Conservation (phyloP, 1,140 invertebrate genomes). For the Achroia grisella region DNA sequence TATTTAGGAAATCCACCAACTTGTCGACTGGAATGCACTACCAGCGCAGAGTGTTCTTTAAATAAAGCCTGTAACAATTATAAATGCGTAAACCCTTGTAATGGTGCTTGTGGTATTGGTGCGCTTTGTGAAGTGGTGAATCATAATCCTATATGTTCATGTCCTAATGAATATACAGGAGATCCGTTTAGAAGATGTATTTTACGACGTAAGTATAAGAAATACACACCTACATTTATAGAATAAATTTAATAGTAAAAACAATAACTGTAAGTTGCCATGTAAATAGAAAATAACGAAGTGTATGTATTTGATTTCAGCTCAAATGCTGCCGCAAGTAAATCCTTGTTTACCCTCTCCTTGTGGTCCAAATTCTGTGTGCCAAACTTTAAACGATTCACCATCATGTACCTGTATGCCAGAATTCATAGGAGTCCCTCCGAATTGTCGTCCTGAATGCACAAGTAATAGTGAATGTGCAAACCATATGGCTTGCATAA, state of each 20-base stretch:
- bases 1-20: slow-evolving; percentile 80
- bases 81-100: slow-evolving; percentile 81
- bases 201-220: slow-evolving; percentile 71
- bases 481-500: slow-evolving; percentile 78
- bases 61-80: slow-evolving; percentile 79
- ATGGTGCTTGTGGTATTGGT: slow-evolving; percentile 78
- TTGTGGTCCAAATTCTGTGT: slow-evolving; percentile 82
- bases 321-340: slow-evolving; percentile 68
- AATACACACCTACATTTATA: no score
- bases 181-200: slow-evolving; percentile 81
- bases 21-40: slow-evolving; percentile 80
- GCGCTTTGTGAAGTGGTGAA: slow-evolving; percentile 79
- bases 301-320: slow-evolving; percentile 37
- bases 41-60: slow-evolving; percentile 77
- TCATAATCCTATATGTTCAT: slow-evolving; percentile 78
- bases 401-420: slow-evolving; percentile 79
- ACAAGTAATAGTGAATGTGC: slow-evolving; percentile 78
- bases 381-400: slow-evolving; percentile 74
- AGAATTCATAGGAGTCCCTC: slow-evolving; percentile 77
- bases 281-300: neutral
- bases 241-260: no score
- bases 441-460: slow-evolving; percentile 80
- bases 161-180: slow-evolving; percentile 78
- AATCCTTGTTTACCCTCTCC: slow-evolving; percentile 80
- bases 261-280: no score